Conservation (phyloP, 2,113 vertebrate species). For the Apteryx mantelli region DNA sequence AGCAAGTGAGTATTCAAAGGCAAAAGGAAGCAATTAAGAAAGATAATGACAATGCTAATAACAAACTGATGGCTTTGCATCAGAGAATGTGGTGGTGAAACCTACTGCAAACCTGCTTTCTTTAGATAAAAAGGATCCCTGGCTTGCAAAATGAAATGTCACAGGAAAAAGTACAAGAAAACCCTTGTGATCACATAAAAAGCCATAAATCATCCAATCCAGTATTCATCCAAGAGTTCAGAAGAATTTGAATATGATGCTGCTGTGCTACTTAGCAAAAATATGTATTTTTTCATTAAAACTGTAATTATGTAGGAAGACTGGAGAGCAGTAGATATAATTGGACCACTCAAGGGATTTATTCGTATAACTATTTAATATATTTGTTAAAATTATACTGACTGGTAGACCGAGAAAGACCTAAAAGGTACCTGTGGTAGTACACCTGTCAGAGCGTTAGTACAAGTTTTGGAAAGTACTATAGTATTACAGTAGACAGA, state of each 20-base stretch:
- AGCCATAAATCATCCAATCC: background rate
- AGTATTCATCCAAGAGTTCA: background rate
- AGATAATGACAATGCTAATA: constrained; percentile 4
- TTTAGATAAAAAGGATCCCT: background rate
- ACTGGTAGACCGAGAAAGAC: background rate
- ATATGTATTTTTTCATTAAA: background rate
- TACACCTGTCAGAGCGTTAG: background rate
- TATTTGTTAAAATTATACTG: background rate
- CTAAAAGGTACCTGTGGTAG: background rate
- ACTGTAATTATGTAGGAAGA: background rate
- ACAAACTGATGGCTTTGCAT: background rate
- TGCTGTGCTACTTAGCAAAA: background rate
- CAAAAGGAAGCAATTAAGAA: constrained; percentile 12
- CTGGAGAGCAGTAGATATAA: background rate
- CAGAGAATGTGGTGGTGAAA: background rate
- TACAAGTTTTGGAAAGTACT: background rate
- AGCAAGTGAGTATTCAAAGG: background rate
- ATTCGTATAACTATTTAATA: background rate
- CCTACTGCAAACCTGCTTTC: background rate
- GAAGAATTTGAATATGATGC: background rate
- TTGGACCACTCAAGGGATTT: background rate
- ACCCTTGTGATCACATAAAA: background rate
- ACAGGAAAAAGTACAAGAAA: background rate
- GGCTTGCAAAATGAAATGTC: background rate
- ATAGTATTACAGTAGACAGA: background rate